phyloP scores from a whole-genome alignment of 2,888 invertebrate species.

The Rhamnusium bicolor region DNA sequence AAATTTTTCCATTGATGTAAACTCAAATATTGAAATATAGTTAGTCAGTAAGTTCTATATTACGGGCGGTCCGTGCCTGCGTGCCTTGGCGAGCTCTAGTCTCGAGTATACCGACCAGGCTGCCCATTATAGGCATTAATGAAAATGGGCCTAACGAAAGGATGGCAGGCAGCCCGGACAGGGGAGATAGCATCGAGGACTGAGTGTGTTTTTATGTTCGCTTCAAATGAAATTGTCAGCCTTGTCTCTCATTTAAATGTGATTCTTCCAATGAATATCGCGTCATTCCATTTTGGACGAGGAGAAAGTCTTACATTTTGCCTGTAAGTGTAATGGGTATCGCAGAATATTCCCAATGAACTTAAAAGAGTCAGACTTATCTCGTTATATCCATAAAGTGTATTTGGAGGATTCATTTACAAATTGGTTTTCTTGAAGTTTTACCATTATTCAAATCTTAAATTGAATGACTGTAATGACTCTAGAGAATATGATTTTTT shows the following conservation, averaged over 20 bases:
- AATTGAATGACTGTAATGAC: conserved; percentile 5
- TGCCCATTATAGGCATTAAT: conserved; percentile 64
- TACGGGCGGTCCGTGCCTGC: background rate
- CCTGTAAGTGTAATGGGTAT: conserved; percentile 24
- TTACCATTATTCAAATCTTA: conserved; percentile 20
- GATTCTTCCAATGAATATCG: conserved; percentile 63
- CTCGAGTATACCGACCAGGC: conserved; percentile 21
- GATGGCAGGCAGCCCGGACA: conserved; percentile 52
- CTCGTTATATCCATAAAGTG: conserved; percentile 38
- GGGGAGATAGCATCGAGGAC: conserved; percentile 64
- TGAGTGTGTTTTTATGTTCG: conserved; percentile 69
- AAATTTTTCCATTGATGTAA: too few relatives aligned
- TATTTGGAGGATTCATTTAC: conserved; percentile 39
- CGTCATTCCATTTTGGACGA: conserved; percentile 58
- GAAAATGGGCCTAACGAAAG: conserved; percentile 65
- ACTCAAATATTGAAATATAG: background rate
- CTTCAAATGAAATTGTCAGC: conserved; percentile 67
- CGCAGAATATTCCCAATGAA: conserved; percentile 7
- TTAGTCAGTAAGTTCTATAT: background rate
- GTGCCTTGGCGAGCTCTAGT: background rate
- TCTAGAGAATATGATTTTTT: background rate
- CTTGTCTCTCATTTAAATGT: conserved; percentile 68
- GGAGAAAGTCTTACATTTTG: conserved; percentile 41
- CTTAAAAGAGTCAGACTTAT: conserved; percentile 34
- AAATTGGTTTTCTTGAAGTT: conserved; percentile 41